Evolutionary conservation across 2,888 invertebrate species (phyloP).

Genomic region (Tillus elongatus): DNA sequence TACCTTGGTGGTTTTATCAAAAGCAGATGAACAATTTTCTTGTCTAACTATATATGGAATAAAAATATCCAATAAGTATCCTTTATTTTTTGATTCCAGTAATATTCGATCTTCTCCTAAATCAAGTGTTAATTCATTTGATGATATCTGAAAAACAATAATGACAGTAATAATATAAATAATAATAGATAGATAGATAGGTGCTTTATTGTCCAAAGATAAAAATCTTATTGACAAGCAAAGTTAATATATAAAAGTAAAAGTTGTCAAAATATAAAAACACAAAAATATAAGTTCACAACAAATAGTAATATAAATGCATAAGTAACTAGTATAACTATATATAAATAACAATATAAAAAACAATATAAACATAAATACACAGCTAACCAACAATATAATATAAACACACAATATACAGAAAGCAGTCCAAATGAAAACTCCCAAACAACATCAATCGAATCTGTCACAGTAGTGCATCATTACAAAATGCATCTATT

Average conservation of each 20-base stretch:
- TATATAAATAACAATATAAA: too few relatives aligned
- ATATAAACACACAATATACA: too few relatives aligned
- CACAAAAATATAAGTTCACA: too few relatives aligned
- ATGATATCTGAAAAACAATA: slow-evolving; percentile 44
- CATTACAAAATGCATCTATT: too few relatives aligned
- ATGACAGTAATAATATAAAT: not conserved
- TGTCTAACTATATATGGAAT: slow-evolving; percentile 57
- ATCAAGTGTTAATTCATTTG: slow-evolving; percentile 56
- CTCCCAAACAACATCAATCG: too few relatives aligned
- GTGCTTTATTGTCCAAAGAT: not conserved
- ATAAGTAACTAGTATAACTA: too few relatives aligned
- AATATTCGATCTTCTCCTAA: slow-evolving; percentile 69
- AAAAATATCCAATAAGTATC: slow-evolving; percentile 59
- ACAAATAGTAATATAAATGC: too few relatives aligned
- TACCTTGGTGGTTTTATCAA: slow-evolving; percentile 48
- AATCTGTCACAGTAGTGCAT: too few relatives aligned
- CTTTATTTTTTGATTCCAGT: slow-evolving; percentile 52
- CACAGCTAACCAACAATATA: too few relatives aligned
- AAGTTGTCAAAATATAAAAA: too few relatives aligned
- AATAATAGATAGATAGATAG: not conserved
- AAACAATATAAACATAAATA: too few relatives aligned
- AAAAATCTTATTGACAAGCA: not conserved
- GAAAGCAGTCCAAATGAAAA: too few relatives aligned
- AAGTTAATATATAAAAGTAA: not conserved
- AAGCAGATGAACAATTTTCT: slow-evolving; percentile 44